Evolutionary conservation across 1,140 invertebrate genomes (phyloP).

Genomic region (Rhysida immarginata): DNA sequence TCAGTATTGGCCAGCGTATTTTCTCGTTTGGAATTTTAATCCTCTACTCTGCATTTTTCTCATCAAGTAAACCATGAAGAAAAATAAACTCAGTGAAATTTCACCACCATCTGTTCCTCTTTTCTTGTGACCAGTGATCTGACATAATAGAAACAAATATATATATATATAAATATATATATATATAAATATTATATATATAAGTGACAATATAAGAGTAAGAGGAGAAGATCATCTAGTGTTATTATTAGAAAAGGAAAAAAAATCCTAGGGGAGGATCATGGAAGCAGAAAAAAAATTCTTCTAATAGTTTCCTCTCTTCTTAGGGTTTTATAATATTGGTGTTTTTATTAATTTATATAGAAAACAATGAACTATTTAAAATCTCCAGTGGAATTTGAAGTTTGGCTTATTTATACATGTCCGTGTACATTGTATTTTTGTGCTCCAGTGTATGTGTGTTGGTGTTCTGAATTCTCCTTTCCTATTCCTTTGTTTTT

Average conservation of each 20-base stretch:
- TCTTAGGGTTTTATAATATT: not conserved
- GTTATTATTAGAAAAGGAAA: not conserved
- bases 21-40: too few species aligned
- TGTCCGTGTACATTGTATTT: conserved; percentile 1
- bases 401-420: conserved; percentile 4
- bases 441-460: conserved; percentile 3
- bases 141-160: not conserved
- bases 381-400: not conserved
- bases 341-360: conserved; percentile 3
- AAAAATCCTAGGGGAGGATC: not conserved
- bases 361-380: conserved; percentile 1
- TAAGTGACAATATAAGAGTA: not conserved
- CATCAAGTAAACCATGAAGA: too few species aligned
- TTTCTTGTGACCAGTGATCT: too few species aligned
- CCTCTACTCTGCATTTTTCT: too few species aligned
- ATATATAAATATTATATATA: not conserved
- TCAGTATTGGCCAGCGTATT: too few species aligned
- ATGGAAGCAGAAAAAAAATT: not conserved
- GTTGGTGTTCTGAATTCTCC: conserved; percentile 1
- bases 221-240: not conserved
- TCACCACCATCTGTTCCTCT: too few species aligned
- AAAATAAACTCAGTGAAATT: too few species aligned
- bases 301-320: not conserved
- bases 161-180: not conserved
- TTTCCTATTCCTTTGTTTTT: not conserved